These are phyloP conservation scores for Schizaphis graminum DNA, from an alignment of 2,888 invertebrate genomes.

Conservation along the genomic window DNA sequence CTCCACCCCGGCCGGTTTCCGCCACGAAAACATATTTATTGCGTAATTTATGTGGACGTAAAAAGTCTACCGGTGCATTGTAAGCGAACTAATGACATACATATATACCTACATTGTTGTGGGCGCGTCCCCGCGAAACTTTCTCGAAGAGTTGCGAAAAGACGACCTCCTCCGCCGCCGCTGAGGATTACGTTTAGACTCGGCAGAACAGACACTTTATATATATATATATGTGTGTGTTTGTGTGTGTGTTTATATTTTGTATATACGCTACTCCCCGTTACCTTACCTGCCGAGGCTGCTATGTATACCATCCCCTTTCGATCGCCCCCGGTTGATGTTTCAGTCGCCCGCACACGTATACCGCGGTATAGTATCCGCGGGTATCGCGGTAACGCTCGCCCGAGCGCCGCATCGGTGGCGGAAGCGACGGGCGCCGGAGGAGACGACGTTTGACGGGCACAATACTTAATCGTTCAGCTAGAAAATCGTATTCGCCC, in stretches of 20 bases:
- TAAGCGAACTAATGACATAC: constrained; percentile 50
- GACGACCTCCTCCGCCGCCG: not conserved
- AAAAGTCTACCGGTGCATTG: constrained; percentile 57
- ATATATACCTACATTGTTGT: not conserved
- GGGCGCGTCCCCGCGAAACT: constrained; percentile 45
- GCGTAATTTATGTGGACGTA: constrained; percentile 61
- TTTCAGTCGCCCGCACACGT: not conserved
- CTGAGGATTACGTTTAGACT: constrained; percentile 40
- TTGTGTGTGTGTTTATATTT: not conserved
- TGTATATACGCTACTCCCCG: not conserved
- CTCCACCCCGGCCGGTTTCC: not conserved
- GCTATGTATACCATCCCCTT: not conserved
- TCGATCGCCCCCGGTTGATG: not conserved
- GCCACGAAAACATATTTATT: constrained; percentile 56
- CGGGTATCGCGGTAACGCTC: not conserved
- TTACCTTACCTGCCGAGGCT: not conserved
- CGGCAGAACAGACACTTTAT: not conserved
- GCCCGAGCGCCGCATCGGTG: not conserved
- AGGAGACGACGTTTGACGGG: not conserved
- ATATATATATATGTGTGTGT: not conserved
- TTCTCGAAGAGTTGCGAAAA: constrained; percentile 50
- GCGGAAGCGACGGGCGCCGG: not conserved
- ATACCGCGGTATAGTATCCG: not conserved
- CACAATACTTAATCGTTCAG: constrained; percentile 50
- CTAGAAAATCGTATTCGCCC: constrained; percentile 57